Evolutionary conservation across 2,888 invertebrate species (phyloP).

Genomic region (Ectropis crepuscularia): DNA sequence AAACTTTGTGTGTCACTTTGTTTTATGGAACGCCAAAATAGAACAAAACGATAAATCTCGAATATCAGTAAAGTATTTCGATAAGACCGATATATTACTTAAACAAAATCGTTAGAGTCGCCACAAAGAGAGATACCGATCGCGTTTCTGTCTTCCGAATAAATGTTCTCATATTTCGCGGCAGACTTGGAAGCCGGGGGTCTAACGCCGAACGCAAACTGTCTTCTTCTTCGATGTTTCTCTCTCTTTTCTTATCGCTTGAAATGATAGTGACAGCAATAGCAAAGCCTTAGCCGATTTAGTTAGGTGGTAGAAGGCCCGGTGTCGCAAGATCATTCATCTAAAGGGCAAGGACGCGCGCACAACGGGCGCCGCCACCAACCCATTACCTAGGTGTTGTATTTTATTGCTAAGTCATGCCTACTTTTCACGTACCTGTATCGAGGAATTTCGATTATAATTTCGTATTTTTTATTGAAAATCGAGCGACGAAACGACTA

Average conservation of each 20-base stretch:
- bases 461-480: background rate
- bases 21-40: no score
- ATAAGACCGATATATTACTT: background rate
- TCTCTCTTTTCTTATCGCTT: no score
- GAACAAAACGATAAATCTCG: no score
- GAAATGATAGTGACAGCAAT: no score
- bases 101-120: background rate
- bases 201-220: no score
- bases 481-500: no score
- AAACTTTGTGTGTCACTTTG: no score
- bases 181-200: slow-evolving; percentile 6
- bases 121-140: slow-evolving; percentile 1
- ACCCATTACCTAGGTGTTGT: slow-evolving; percentile 10
- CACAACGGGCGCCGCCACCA: slow-evolving; percentile 17
- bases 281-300: no score
- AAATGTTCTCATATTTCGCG: slow-evolving; percentile 19
- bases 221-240: no score
- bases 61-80: no score
- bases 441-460: background rate
- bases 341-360: slow-evolving; percentile 22
- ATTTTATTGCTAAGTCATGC: slow-evolving; percentile 8
- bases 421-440: background rate
- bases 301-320: no score
- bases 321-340: slow-evolving; percentile 27
- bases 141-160: slow-evolving; percentile 8